Evolutionary conservation across 2,797 vertebrate genomes (phyloP), one percentile per base, ranked within the genome.

Genomic region (Enteromius fasciolatus): DNA sequence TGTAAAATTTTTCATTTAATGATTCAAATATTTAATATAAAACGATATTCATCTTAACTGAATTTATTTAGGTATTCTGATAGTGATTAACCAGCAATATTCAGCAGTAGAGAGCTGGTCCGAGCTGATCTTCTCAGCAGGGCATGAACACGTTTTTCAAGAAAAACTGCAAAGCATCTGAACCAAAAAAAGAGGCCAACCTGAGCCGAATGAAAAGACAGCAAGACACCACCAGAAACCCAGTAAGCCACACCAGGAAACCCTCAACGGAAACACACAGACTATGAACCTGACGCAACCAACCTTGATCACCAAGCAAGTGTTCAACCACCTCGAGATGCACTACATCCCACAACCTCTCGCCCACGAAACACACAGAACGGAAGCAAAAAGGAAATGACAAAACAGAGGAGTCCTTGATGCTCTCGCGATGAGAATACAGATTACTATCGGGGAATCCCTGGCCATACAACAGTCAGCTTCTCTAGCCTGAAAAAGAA

Each of bases 401-500:
- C 64, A 44, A 41, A 77, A 83, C 17, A 84, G 39, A 63, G 20
- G 61, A 84, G 59, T 75, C 78, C 59, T 70, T 25, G 68, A 59
- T 0, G 48, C 70, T 70, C 54, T 75, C 18, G 10, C 70, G 64
- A 76, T 44, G 81, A 85, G 81, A 85, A 68, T 69, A 86, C 80
- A 77, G 83, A 81, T 68, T 64, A 84, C 83, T 85, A 87, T 66
- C 78, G 85, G 68, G 83, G 87, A 86, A 69, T 78, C 83, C 76
- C 87, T 84, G 87, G 83, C 74, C 83, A 84, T 72, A 87, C 63
- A 85, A 85, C 82, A 83, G 86, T 85, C 78, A 7, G 85, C 85
- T 84, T 85, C 85, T 81, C 83, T 87, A 86, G 85, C 85, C 87
- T 87, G 87, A 75, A 87, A 87, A 83, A 87, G 83, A 87, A 57